These are phyloP conservation scores for Notodonta dromedarius DNA, from an alignment of 2,888 invertebrate genomes.

Conservation along the genomic window DNA sequence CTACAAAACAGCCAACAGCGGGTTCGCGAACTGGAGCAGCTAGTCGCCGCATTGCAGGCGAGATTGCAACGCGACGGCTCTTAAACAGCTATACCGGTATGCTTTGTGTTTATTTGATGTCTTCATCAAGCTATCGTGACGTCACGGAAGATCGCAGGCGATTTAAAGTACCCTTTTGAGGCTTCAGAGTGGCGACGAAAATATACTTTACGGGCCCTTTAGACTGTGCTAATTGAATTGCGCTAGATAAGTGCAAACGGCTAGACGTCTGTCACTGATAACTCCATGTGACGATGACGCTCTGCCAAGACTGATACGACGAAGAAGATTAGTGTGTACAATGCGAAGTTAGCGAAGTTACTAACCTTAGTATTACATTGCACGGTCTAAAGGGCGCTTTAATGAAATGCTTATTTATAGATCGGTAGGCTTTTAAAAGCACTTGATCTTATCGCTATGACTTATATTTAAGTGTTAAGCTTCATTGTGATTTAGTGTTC, in stretches of 20 bases:
- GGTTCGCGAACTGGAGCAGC: conserved; percentile 92
- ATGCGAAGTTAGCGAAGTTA: too few relatives aligned
- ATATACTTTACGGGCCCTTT: not conserved
- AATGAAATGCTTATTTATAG: not conserved
- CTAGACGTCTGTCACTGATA: too few relatives aligned
- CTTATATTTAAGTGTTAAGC: not conserved
- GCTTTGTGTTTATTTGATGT: conserved; percentile 14
- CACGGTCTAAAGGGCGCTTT: too few relatives aligned
- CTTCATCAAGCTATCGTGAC: conserved; percentile 7
- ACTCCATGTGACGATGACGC: too few relatives aligned
- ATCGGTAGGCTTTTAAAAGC: not conserved
- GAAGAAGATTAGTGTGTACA: too few relatives aligned
- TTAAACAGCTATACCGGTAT: conserved; percentile 29
- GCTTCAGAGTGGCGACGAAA: not conserved
- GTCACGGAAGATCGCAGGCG: not conserved
- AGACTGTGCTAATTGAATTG: too few relatives aligned
- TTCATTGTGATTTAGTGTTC: not conserved
- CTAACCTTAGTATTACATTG: too few relatives aligned
- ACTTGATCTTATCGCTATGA: not conserved
- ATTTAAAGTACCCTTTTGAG: not conserved
- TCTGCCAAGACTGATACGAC: too few relatives aligned
- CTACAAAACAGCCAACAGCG: conserved; percentile 90
- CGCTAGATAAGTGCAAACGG: too few relatives aligned
- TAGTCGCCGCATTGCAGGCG: conserved; percentile 86
- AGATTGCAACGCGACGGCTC: conserved; percentile 53